These are phyloP conservation scores for Hermetia illucens DNA, from an alignment of 1,140 invertebrate species.

Conservation along the genomic window DNA sequence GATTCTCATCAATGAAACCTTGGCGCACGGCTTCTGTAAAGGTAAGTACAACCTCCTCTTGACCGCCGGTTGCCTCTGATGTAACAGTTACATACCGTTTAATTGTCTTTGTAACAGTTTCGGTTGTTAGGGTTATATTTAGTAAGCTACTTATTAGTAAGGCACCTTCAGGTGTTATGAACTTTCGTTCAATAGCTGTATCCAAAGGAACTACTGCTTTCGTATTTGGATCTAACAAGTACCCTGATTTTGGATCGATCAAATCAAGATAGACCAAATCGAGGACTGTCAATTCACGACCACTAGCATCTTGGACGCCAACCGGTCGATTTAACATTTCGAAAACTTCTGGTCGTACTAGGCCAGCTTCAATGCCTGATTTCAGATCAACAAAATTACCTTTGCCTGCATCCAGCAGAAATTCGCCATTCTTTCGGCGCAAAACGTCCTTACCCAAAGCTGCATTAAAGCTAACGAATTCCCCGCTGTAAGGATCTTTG, in stretches of 20 bases:
- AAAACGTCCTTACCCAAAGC: constrained; percentile 69
- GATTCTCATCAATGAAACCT: constrained; percentile 67
- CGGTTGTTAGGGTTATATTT: constrained; percentile 70
- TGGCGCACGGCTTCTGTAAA: constrained; percentile 60
- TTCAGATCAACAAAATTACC: constrained; percentile 57
- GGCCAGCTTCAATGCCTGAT: constrained; percentile 46
- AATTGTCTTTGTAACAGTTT: constrained; percentile 68
- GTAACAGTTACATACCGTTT: constrained; percentile 64
- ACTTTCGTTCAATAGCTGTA: constrained; percentile 67
- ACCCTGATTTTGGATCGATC: constrained; percentile 74
- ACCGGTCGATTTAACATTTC: constrained; percentile 72
- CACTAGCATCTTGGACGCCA: constrained; percentile 53
- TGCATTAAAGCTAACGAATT: constrained; percentile 74
- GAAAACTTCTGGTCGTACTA: constrained; percentile 60
- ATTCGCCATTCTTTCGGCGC: constrained; percentile 53
- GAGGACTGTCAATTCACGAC: constrained; percentile 63
- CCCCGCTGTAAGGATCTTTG: constrained; percentile 64
- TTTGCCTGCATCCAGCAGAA: constrained; percentile 59
- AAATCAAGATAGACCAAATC: constrained; percentile 71
- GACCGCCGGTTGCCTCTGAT: constrained; percentile 33
- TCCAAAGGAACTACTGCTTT: constrained; percentile 67
- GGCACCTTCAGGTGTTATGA: constrained; percentile 75
- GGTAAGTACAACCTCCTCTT: constrained; percentile 48
- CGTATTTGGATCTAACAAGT: constrained; percentile 63
- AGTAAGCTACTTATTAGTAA: constrained; percentile 66